Conservation (phyloP, 1,140 invertebrate genomes). For the Cydia splendana region DNA sequence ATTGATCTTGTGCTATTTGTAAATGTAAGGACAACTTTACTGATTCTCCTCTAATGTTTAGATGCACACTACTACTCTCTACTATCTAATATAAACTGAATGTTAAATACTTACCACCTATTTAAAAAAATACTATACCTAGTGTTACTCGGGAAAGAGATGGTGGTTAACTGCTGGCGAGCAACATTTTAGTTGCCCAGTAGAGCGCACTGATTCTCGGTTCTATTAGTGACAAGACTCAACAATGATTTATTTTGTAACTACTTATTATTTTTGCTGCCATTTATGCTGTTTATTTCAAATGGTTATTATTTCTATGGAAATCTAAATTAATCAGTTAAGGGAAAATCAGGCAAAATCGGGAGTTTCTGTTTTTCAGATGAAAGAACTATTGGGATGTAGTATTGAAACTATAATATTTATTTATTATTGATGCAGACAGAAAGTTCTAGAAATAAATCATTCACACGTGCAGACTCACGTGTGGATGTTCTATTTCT, state of each 20-base stretch:
- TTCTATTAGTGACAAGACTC: slow-evolving; percentile 59
- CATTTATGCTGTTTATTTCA: neutral
- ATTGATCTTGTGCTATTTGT: no score
- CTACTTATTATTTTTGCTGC: slow-evolving; percentile 25
- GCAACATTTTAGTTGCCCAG: slow-evolving; percentile 50
- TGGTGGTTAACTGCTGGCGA: slow-evolving; percentile 29
- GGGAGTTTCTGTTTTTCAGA: no score
- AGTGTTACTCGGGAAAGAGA: neutral
- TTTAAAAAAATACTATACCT: neutral
- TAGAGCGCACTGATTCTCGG: slow-evolving; percentile 56
- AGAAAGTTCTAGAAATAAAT: neutral
- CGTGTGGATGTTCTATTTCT: slow-evolving; percentile 5
- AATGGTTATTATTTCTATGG: neutral
- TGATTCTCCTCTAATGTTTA: no score
- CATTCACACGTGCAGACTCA: neutral
- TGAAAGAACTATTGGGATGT: no score
- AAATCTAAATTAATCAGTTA: neutral
- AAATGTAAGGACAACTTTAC: no score
- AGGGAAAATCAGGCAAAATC: neutral
- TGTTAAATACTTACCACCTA: no score
- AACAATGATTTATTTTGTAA: slow-evolving; percentile 40
- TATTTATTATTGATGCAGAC: neutral
- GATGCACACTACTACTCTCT: no score
- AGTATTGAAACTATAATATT: neutral
- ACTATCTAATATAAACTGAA: no score